Conservation (phyloP, 2,113 vertebrate genomes). For the Aythya baeri region DNA sequence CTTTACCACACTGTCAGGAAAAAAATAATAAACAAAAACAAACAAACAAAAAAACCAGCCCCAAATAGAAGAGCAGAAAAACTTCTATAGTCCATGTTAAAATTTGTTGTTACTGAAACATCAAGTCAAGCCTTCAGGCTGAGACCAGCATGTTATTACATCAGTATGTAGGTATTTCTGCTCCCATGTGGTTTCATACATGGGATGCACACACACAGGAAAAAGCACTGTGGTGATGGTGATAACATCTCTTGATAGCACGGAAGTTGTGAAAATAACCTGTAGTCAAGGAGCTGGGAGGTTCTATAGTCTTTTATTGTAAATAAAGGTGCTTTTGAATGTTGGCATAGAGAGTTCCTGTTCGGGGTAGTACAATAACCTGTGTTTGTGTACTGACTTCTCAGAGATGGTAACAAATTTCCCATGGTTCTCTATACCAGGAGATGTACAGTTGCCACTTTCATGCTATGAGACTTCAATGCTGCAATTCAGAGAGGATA, state of each 20-base stretch:
- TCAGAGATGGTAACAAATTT: background rate
- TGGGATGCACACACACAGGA: background rate
- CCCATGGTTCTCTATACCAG: background rate
- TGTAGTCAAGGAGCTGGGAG: background rate
- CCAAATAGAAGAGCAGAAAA: background rate
- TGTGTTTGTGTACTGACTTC: background rate
- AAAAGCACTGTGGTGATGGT: background rate
- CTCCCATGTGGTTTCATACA: background rate
- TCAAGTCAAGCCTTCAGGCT: background rate
- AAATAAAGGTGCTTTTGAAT: background rate
- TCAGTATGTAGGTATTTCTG: accelerated
- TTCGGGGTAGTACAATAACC: background rate
- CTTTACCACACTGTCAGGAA: background rate
- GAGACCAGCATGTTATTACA: accelerated
- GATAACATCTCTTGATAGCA: background rate
- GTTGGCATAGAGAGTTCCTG: background rate
- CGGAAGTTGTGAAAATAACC: background rate
- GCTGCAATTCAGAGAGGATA: background rate
- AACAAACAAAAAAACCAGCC: background rate
- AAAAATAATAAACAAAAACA: background rate
- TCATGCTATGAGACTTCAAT: background rate
- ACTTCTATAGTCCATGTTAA: accelerated
- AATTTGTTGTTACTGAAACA: background rate
- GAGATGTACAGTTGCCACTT: background rate
- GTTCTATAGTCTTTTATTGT: accelerated